Evolutionary conservation across 2,113 vertebrate genomes (phyloP).

Genomic region (Periophthalmus modestus): DNA sequence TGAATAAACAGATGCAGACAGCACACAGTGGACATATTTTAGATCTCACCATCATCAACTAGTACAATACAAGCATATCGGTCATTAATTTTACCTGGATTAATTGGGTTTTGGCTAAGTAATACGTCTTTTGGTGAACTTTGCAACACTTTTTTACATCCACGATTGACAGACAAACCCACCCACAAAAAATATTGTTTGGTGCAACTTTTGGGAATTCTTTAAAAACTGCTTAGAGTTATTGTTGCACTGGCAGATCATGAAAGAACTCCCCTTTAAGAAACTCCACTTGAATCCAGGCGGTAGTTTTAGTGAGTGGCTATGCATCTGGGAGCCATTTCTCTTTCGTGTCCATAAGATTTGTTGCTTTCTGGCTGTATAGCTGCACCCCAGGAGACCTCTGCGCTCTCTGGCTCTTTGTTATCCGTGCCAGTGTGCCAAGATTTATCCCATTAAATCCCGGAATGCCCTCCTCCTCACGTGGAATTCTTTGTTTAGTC

Average conservation of each 20-base stretch:
- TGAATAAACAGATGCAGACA: too few species aligned
- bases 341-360: neutral
- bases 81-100: too few species aligned
- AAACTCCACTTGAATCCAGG: neutral
- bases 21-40: too few species aligned
- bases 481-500: conserved; percentile 63
- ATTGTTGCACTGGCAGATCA: neutral
- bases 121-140: too few species aligned
- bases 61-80: too few species aligned
- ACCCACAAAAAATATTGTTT: neutral
- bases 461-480: conserved; percentile 54
- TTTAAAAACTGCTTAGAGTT: neutral
- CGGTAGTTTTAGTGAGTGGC: conserved; percentile 1
- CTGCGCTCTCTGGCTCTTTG: conserved; percentile 37
- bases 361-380: conserved; percentile 20
- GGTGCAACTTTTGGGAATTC: neutral
- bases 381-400: conserved; percentile 45
- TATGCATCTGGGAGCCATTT: conserved; percentile 15
- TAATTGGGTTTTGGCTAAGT: too few species aligned
- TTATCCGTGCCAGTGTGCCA: conserved; percentile 47
- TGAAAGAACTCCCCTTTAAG: neutral
- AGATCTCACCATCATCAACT: too few species aligned
- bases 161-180: neutral
- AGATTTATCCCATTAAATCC: conserved; percentile 63
- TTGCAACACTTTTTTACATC: neutral